phyloP scores from a whole-genome alignment of 1,140 invertebrate species.

The Octopus sinensis region DNA sequence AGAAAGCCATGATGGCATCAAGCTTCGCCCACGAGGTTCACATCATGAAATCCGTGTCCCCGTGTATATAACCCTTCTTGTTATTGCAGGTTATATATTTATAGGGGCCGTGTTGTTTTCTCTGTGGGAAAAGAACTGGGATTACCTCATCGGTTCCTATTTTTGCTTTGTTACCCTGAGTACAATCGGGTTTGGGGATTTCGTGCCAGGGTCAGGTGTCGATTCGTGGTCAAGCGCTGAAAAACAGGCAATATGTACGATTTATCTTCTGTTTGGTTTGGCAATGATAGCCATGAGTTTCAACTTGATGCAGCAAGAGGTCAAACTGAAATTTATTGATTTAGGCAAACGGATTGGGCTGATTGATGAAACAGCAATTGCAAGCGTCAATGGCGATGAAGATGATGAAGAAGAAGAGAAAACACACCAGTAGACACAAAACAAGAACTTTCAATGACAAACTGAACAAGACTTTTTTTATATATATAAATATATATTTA shows the following conservation, averaged over 20 bases:
- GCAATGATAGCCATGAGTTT: slow-evolving; percentile 90
- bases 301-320: slow-evolving; percentile 85
- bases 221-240: slow-evolving; percentile 36
- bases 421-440: too few species aligned
- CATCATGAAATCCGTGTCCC: slow-evolving; percentile 39
- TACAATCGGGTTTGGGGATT: slow-evolving; percentile 82
- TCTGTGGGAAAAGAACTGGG: slow-evolving; percentile 60
- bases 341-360: slow-evolving; percentile 60
- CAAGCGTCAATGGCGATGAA: not conserved
- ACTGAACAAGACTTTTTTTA: too few species aligned
- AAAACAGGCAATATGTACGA: slow-evolving; percentile 56
- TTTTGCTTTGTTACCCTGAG: slow-evolving; percentile 83
- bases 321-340: slow-evolving; percentile 72
- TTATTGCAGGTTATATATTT: slow-evolving; percentile 50
- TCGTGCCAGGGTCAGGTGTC: slow-evolving; percentile 42
- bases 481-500: too few species aligned
- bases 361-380: slow-evolving; percentile 30
- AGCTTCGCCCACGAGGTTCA: not conserved
- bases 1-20: not conserved
- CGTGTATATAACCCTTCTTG: slow-evolving; percentile 43
- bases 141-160: slow-evolving; percentile 83
- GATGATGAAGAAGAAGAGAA: not conserved
- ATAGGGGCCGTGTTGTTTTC: slow-evolving; percentile 49
- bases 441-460: too few species aligned
- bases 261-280: slow-evolving; percentile 82